phyloP scores from a whole-genome alignment of 2,888 invertebrate genomes.

The Zele albiditarsus region DNA sequence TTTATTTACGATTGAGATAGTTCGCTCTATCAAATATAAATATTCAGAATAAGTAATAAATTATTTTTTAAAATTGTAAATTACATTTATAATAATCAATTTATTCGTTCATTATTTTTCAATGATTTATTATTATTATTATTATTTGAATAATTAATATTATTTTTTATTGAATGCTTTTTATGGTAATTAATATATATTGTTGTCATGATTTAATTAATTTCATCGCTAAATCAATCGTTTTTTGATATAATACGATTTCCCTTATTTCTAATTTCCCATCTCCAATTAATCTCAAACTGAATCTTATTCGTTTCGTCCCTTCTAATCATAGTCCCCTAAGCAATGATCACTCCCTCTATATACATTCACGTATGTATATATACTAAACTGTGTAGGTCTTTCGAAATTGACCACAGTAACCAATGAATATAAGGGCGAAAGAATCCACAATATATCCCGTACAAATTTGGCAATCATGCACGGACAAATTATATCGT shows the following conservation, averaged over 20 bases:
- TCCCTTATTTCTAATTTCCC: conserved; percentile 7
- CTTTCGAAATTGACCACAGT: conserved; percentile 14
- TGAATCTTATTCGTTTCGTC: conserved; percentile 15
- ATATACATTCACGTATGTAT: not conserved
- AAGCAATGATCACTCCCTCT: conserved; percentile 7
- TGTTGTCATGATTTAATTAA: not conserved
- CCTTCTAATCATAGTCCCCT: conserved; percentile 10
- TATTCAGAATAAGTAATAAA: no score
- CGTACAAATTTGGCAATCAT: conserved; percentile 68
- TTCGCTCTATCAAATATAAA: no score
- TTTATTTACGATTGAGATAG: no score
- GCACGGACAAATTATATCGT: conserved; percentile 68
- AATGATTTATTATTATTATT: no score
- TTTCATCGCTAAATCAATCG: not conserved
- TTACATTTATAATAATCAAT: no score
- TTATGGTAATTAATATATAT: not conserved
- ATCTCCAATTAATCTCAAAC: conserved; percentile 15
- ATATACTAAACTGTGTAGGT: conserved; percentile 3
- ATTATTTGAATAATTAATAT: not conserved
- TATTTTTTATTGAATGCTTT: not conserved
- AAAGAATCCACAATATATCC: conserved; percentile 57
- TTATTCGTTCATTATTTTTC: no score
- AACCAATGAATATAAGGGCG: conserved; percentile 31
- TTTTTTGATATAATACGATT: not conserved
- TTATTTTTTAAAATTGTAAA: no score